phyloP scores from a whole-genome alignment of 2,797 vertebrate species.

The Telmatherina bonti region DNA sequence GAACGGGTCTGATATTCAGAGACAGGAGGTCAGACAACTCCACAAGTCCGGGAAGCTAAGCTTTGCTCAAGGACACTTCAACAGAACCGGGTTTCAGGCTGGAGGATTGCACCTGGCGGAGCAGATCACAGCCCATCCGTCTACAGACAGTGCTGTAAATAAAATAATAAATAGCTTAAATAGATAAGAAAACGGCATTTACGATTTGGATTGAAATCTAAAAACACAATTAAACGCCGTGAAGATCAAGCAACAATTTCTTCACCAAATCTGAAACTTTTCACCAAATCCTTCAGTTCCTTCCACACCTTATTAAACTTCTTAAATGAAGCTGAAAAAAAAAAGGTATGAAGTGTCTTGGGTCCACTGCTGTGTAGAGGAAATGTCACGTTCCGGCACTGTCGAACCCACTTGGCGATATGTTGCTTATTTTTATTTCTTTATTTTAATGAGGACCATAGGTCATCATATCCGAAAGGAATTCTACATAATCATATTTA shows the following conservation, averaged over 20 bases:
- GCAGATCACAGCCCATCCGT: background rate
- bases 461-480: too few relatives aligned
- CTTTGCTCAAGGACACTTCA: slow-evolving; percentile 33
- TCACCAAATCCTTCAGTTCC: background rate
- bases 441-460: too few relatives aligned
- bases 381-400: slow-evolving; percentile 6
- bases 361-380: background rate
- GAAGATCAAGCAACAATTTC: background rate
- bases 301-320: background rate
- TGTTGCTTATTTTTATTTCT: background rate
- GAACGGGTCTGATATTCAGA: background rate
- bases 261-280: background rate
- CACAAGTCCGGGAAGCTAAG: background rate
- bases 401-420: background rate
- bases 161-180: background rate
- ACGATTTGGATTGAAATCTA: background rate
- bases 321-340: background rate
- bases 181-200: background rate
- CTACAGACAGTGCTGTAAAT: background rate
- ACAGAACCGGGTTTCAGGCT: background rate
- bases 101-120: too few relatives aligned
- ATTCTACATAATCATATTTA: too few relatives aligned
- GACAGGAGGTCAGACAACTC: slow-evolving; percentile 10
- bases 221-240: background rate
- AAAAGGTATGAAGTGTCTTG: background rate